These are phyloP conservation scores for Oostethus manadensis DNA, from an alignment of 2,113 vertebrate species.

Conservation along the genomic window DNA sequence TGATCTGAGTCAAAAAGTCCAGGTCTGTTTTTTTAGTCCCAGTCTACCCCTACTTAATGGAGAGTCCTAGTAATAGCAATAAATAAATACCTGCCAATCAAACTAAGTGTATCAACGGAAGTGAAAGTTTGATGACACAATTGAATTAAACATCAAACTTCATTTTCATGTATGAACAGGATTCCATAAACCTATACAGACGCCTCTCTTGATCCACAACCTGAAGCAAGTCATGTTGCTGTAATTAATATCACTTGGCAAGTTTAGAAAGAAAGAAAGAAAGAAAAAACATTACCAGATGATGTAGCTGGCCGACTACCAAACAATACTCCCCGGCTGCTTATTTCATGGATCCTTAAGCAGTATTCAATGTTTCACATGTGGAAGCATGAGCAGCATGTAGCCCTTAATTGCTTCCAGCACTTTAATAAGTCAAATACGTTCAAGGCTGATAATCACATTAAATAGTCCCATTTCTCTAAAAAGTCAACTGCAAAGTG, in stretches of 20 bases:
- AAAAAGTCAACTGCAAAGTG: slow-evolving; percentile 83
- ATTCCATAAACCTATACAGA: background rate
- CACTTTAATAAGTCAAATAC: slow-evolving; percentile 89
- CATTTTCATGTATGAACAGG: background rate
- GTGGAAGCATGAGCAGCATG: slow-evolving; percentile 81
- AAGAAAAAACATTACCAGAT: slow-evolving; percentile 60
- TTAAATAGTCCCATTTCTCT: slow-evolving; percentile 98
- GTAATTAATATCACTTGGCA: slow-evolving; percentile 69
- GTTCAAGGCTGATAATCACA: slow-evolving; percentile 97
- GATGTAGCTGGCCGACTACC: slow-evolving; percentile 42
- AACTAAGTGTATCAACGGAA: background rate
- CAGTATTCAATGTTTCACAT: slow-evolving; percentile 79
- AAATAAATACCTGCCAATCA: background rate
- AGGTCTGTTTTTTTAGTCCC: too few relatives aligned
- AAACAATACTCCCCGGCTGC: slow-evolving; percentile 65
- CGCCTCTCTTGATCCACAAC: slow-evolving; percentile 39
- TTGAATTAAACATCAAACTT: background rate
- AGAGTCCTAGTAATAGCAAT: too few relatives aligned
- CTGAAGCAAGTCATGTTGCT: slow-evolving; percentile 37
- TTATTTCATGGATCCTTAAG: slow-evolving; percentile 92
- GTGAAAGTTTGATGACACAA: background rate
- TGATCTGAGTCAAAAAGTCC: too few relatives aligned
- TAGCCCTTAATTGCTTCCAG: slow-evolving; percentile 92
- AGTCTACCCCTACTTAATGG: too few relatives aligned
- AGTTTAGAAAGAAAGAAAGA: slow-evolving; percentile 21